Evolutionary conservation across 2,113 vertebrate species (phyloP).

Genomic region (Cyprinodon brontotheroides): DNA sequence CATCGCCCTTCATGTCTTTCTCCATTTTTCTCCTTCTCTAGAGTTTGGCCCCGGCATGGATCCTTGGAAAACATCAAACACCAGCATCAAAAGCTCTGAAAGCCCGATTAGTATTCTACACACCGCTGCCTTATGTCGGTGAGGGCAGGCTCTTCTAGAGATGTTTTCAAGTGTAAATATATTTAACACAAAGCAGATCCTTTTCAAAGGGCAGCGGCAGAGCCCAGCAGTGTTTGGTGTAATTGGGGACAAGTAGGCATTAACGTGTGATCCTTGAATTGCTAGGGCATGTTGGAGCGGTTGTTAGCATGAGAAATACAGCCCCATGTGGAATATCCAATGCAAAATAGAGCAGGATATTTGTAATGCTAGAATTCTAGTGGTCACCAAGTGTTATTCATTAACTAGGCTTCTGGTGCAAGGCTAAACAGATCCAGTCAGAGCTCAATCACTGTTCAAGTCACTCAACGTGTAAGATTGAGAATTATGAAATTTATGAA

Average conservation of each 20-base stretch:
- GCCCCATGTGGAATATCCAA: conserved; percentile 72
- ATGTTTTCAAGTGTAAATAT: conserved; percentile 80
- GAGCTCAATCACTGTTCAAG: conserved; percentile 66
- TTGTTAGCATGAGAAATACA: conserved; percentile 74
- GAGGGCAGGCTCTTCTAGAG: conserved; percentile 66
- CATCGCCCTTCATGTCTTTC: conserved; percentile 24
- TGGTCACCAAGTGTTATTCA: conserved; percentile 70
- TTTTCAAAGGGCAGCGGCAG: conserved; percentile 68
- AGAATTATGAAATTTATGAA: conserved; percentile 59
- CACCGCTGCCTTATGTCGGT: conserved; percentile 66
- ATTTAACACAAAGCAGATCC: conserved; percentile 76
- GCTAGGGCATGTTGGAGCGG: conserved; percentile 71
- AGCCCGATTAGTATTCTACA: conserved; percentile 78
- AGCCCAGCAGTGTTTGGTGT: conserved; percentile 73
- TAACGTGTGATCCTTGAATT: conserved; percentile 78
- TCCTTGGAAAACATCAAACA: conserved; percentile 72
- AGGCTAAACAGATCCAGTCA: conserved; percentile 56
- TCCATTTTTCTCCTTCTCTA: conserved; percentile 45
- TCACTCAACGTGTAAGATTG: conserved; percentile 66
- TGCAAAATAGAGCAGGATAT: conserved; percentile 65
- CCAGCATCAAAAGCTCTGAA: conserved; percentile 69
- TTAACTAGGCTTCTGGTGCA: conserved; percentile 56
- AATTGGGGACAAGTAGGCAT: conserved; percentile 79
- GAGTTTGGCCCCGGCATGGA: conserved; percentile 52
- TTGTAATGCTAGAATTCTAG: conserved; percentile 62